Evolutionary conservation across 1,140 invertebrate genomes (phyloP), one percentile per base, ranked within the genome.

Genomic region (Drosophila baimaii): DNA sequence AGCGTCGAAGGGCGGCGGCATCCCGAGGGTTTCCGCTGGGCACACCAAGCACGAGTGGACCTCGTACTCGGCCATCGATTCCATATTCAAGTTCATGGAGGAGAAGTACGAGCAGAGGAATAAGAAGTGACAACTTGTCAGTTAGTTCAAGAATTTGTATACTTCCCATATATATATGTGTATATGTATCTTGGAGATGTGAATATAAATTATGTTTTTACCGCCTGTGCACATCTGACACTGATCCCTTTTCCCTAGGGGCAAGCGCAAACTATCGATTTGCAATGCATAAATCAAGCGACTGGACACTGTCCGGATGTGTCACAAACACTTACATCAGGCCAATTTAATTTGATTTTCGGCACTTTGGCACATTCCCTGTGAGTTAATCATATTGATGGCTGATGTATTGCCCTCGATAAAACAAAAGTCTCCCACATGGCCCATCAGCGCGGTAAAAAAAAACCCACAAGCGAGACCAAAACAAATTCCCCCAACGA

Each of bases 31-130:
- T 68, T 94, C 94, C 23, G 93, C 94, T 70, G 93, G 94, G 21
- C 92, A 93, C 77, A 62, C 72, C 8, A 92, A 93, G 59, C 94
- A 94, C 61, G 94, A 94, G 75, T 93, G 94, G 93, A 94, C 93
- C 25, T 94, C 93, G 0, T 93, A 92, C 71, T 86, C 92, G 39
- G 92, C 93, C 29, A 93, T 94, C 41, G 92, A 93, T 43, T 93
- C 93, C 9, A 83, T 94, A 27, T 94, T 94, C 63, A 91, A 92
- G 57, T 94, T 92, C 64, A 64, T 94, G 2, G 91, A 94, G 59
- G 74, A 92, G n/a, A 92, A 85, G 57, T 93, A 92, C 39, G 65
- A 80, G 23, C 56, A 84, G 27, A 66, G 58, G 43, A 39, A 56
- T 3, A 56, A 10, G 46, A 64, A 85, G 46, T 51, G 43, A 72